Evolutionary conservation across 1,140 invertebrate genomes (phyloP), one percentile per base, ranked within the genome.

Genomic region (Nasonia giraulti): DNA sequence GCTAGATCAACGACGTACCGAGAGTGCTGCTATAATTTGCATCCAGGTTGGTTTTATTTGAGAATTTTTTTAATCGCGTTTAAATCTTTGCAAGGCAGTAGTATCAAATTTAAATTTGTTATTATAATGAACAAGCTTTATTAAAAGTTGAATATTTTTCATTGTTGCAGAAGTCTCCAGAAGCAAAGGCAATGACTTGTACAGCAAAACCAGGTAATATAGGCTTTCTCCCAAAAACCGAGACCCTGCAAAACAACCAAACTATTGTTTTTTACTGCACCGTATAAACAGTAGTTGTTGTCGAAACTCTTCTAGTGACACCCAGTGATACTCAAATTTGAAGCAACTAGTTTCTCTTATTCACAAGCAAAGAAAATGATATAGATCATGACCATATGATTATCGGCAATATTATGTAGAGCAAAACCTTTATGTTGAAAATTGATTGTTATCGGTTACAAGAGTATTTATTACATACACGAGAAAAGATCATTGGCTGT

Each of bases 261-360:
- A 89, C 88, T 87, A 90, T 91, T 87, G 91, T 92, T 89, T 92
- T 92, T 91, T 93, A 92, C 85, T 92, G 90, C 88, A 91, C 89
- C 85, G 89, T 92, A 88, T 93, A 89, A 88, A 87, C 84, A 82
- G 84, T 84, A 87, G 71, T 74, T 85, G 73, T 44, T 40, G 37
- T 47, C 27, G n/a, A n/a, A 62, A 40, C n/a, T 74, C 12, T 82
- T 68, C 62, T 74, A 47, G 23, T 37, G 84, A 84, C 80, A 80
- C 87, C 80, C 81, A 77, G 83, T 71, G 69, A 86, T 77, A 12
- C 14, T 40, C 11, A 76, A 66, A 40, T 40, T 44, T 7, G 7
- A 83, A 77, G n/a, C 33, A 6, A 31, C 66, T 44, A 62, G 17
- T 7, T 80, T 50, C 68, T 69, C 31, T 71, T n/a, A 33, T 71